Conservation (phyloP, 2,113 vertebrate species). For the Pampusana beccarii region DNA sequence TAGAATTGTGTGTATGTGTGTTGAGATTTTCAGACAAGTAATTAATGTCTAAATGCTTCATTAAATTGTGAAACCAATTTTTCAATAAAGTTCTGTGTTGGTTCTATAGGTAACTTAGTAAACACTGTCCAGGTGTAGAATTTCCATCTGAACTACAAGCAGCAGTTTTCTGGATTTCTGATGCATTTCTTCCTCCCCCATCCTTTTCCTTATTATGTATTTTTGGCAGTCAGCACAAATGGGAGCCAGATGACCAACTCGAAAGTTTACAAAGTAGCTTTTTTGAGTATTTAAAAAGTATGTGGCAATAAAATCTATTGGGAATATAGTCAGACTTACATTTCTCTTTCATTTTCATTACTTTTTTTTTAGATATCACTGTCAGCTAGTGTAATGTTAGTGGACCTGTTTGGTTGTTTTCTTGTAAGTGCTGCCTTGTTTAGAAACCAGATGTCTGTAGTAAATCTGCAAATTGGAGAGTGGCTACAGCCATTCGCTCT, state of each 20-base stretch:
- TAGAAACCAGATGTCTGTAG: constrained; percentile 6
- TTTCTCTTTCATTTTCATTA: not conserved
- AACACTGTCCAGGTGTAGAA: not conserved
- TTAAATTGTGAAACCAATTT: not conserved
- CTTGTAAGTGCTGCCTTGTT: not conserved
- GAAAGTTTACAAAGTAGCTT: constrained; percentile 9
- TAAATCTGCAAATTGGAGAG: not conserved
- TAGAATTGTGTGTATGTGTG: not conserved
- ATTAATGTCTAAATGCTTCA: not conserved
- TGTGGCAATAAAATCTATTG: not conserved
- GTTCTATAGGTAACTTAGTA: not conserved
- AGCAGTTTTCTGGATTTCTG: constrained; percentile 26
- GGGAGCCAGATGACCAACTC: constrained; percentile 39
- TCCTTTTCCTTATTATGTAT: not conserved
- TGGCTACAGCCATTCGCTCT: not conserved
- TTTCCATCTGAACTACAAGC: not conserved
- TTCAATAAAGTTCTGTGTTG: not conserved
- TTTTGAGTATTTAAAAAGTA: constrained; percentile 1
- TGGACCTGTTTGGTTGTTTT: not conserved
- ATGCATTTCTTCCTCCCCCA: not conserved
- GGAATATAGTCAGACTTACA: not conserved
- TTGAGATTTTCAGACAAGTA: not conserved
- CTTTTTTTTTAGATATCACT: not conserved
- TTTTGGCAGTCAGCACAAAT: constrained; percentile 45
- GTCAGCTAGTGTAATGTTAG: not conserved